Percentiles rank a stretch among this genome's conserved stretches.
Evolutionary conservation across 2,113 vertebrate genomes (phyloP).

Genomic region (Ophiodon elongatus): DNA sequence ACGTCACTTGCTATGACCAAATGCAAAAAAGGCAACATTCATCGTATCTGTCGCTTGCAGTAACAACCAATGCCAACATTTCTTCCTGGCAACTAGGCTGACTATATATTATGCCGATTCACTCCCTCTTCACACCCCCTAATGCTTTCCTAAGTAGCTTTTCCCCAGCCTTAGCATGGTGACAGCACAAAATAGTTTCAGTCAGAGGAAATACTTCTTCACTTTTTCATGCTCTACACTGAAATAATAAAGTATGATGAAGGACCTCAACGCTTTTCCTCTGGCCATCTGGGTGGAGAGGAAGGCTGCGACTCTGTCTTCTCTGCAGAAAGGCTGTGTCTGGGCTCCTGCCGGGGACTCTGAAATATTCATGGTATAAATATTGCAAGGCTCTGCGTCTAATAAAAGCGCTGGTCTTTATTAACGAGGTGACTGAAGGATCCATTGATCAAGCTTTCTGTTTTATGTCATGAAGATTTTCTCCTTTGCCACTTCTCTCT

Average conservation of each 20-base stretch:
- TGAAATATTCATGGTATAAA: constrained; percentile 89
- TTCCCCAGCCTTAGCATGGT: not conserved
- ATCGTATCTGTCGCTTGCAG: not conserved
- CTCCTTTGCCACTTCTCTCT: constrained; percentile 43
- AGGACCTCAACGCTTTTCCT: constrained; percentile 54
- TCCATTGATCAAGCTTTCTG: constrained; percentile 85
- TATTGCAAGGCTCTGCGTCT: constrained; percentile 83
- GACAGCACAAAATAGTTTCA: not conserved
- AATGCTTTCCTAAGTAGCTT: not conserved
- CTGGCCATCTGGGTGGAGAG: constrained; percentile 42
- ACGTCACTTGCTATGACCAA: not conserved
- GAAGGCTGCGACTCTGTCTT: constrained; percentile 62
- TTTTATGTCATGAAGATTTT: constrained; percentile 79
- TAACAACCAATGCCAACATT: not conserved
- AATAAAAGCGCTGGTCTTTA: constrained; percentile 86
- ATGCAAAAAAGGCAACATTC: not conserved
- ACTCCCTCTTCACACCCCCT: not conserved
- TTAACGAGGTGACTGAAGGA: constrained; percentile 82
- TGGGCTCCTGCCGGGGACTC: constrained; percentile 69
- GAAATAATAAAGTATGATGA: constrained; percentile 63
- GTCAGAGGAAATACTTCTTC: constrained; percentile 15
- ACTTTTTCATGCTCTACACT: constrained; percentile 33
- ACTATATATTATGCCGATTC: not conserved
- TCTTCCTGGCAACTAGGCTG: not conserved
- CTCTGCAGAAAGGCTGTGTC: constrained; percentile 50